Conservation (phyloP, 2,888 invertebrate species). For the Oxytorus armatus region DNA sequence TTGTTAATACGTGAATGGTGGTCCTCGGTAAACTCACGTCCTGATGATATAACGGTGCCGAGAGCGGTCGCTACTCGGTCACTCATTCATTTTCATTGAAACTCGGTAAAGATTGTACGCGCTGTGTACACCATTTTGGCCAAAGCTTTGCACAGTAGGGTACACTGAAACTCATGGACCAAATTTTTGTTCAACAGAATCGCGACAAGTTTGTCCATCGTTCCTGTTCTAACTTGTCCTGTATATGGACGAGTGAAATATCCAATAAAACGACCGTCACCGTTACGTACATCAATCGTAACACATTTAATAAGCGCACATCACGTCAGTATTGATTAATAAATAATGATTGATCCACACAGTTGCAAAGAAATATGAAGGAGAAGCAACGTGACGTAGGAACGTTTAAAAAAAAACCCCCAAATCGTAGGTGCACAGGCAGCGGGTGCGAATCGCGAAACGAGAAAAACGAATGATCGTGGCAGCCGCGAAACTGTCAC, state of each 20-base stretch:
- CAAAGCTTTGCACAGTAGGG: not conserved
- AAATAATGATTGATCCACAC: not conserved
- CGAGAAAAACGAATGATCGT: conserved; percentile 43
- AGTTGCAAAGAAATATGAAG: not conserved
- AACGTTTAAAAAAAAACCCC: not conserved
- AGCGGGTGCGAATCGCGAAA: not conserved
- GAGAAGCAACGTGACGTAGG: conserved; percentile 2
- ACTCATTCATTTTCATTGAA: conserved; percentile 42
- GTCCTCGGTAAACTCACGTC: not conserved
- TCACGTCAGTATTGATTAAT: no score
- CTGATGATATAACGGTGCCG: conserved; percentile 9
- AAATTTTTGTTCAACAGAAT: conserved; percentile 25
- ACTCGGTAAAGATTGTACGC: conserved; percentile 35
- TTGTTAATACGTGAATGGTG: conserved; percentile 20
- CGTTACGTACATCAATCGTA: no score
- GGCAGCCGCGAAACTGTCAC: conserved; percentile 56
- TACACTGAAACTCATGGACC: not conserved
- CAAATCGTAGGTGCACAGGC: no score
- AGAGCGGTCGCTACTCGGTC: not conserved
- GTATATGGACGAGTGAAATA: not conserved
- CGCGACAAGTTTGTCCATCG: conserved; percentile 10
- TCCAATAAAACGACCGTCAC: not conserved
- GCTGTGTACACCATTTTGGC: conserved; percentile 23
- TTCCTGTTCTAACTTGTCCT: not conserved
- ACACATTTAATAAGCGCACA: no score